Base-by-base conservation (phyloP, 2,797 vertebrate genomes). In the Oreochromis mossambicus region DNA sequence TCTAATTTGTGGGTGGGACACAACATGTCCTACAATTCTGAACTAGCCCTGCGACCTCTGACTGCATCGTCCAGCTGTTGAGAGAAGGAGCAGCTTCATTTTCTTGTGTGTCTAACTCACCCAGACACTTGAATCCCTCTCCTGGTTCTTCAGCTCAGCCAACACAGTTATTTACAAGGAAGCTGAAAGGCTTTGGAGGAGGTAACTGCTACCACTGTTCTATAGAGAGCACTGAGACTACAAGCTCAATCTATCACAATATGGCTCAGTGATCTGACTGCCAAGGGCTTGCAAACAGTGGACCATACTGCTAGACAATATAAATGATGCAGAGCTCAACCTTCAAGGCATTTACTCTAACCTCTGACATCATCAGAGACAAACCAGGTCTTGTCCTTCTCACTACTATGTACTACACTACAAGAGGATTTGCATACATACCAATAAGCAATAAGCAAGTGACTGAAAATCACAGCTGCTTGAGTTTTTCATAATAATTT, bases 1-100 rank as follows among this genome's bases (percentile, higher is more conserved):
- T 34, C 0, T 0, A 1, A 34, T 61, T 63, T 36, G 10, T 3
- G 10, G 17, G 50, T 52, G 1, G 6, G 10, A 3, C 32, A 63
- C 19, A 21, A 66, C 19, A 66, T 66, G 19, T 8, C 34, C 34
- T 66, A 38, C 1, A 66, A 21, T 66, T 66, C 12, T 66, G 12
- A n/a, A 66, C 19, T 15, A 21, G 7, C 36, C 63, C 63, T 0
- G 36, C 24, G 36, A 41, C 13, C 38, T 70, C 63, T 24, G 41
- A 48, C 43, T 19, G 15, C 24, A 0, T 15, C 4, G 0, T 48
- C 24, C 43, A 32, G 68, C 24, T 73, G 43, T 13, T 48, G 15
- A 3, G 43, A 13, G 24, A 48, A 11, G 24, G 41, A 48, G 41
- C 68, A 43, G 66, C 38, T 26, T 70, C 13, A 73, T 29, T 29